Evolutionary conservation across 2,797 vertebrate species (phyloP), one percentile per base, ranked within the genome.

Genomic region (Periparus ater): DNA sequence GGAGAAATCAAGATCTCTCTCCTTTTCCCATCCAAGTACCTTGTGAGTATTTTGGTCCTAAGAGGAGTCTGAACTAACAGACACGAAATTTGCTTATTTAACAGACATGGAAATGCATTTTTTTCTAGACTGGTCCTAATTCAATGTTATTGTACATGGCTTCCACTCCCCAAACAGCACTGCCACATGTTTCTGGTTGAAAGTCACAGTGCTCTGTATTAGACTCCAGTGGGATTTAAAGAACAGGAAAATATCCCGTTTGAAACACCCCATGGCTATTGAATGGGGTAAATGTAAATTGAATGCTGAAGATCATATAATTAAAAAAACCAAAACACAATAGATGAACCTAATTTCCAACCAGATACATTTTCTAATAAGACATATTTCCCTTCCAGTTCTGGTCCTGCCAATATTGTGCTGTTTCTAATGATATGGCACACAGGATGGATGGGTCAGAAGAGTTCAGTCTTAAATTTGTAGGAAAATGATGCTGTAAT

Each of bases 161-260:
- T 92, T 10, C 51, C 42, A 58, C 54, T 60, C 72, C 89, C 85
- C 89, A 93, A 67, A 82, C 29, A 96, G 63, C 73, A 72, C 71
- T 36, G 58, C 34, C 92, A 87, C 17, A 79, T 14, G 0, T 82
- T 85, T 50, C 62, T 89, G 67, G 38, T 21, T 94, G 77, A 89
- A 91, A 92, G 63, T 86, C 93, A 91, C 55, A 67, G 7, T 16
- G 47, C 30, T 47, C 51, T 22, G 4, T 73, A 58, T 94, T 77
- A 62, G 77, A 81, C 61, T 77, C 34, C 79, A 88, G 58, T 0
- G 30, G 54, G 50, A 70, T 89, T 96, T 91, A 96, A 96, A 53
- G 66, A 91, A 92, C 63, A 55, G 77, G 92, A 93, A 96, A 97
- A 95, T 67, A 82, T 19, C 42, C 73, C 34, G 88, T 96, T 91